phyloP scores from a whole-genome alignment of 1,140 invertebrate species.

The Dinothrombium tinctorium region DNA sequence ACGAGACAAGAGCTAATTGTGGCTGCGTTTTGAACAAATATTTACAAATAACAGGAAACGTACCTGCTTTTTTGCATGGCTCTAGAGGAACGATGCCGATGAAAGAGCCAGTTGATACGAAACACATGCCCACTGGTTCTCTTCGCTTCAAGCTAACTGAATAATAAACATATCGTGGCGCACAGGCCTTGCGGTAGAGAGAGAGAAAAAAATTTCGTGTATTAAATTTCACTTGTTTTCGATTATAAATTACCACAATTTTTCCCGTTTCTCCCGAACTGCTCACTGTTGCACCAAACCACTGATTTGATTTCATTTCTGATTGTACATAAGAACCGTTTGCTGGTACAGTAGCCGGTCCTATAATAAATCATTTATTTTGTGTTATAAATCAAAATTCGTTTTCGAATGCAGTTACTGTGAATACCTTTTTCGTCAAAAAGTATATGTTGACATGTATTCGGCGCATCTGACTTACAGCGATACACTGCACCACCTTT shows the following conservation, averaged over 20 bases:
- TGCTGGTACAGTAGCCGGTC: background rate
- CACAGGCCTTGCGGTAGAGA: constrained; percentile 55
- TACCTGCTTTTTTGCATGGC: constrained; percentile 36
- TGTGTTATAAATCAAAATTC: background rate
- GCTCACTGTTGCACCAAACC: constrained; percentile 77
- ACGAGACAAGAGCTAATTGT: background rate
- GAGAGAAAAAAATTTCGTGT: background rate
- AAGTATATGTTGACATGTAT: constrained; percentile 35
- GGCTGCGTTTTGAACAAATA: constrained; percentile 39
- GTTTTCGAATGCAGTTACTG: constrained; percentile 14
- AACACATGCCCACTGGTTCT: constrained; percentile 85
- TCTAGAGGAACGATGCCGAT: constrained; percentile 49
- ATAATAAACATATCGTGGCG: constrained; percentile 77
- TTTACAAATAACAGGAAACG: background rate
- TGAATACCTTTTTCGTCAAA: constrained; percentile 51
- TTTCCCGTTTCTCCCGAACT: constrained; percentile 49
- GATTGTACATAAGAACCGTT: constrained; percentile 28
- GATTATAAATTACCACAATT: constrained; percentile 56
- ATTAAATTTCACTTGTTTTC: background rate
- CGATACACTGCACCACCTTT: constrained; percentile 49
- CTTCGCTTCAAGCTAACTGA: constrained; percentile 40
- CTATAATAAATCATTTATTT: background rate
- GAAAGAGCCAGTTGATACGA: constrained; percentile 44
- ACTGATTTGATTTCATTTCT: constrained; percentile 74
- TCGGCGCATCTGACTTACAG: constrained; percentile 32